phyloP scores from a whole-genome alignment of 2,113 vertebrate genomes.

The Grantiella picta region DNA sequence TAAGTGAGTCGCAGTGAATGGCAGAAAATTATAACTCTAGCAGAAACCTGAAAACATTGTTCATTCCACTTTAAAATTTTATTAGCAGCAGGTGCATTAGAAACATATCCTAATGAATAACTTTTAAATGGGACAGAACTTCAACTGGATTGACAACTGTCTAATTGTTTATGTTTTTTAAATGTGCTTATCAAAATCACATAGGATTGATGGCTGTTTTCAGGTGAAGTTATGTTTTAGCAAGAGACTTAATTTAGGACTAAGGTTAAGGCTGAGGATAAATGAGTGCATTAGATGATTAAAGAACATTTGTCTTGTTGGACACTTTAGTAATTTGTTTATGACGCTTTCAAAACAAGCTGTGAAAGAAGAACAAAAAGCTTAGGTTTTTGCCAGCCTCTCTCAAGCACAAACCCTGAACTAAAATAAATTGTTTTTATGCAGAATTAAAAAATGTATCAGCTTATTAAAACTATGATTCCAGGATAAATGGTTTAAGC shows the following conservation, averaged over 20 bases:
- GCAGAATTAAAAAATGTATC: constrained; percentile 41
- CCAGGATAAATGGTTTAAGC: constrained; percentile 13
- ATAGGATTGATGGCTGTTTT: constrained; percentile 83
- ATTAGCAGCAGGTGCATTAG: constrained; percentile 41
- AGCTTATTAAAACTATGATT: constrained; percentile 23
- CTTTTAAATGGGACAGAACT: constrained; percentile 66
- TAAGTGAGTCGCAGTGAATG: background rate
- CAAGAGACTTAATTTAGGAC: constrained; percentile 85
- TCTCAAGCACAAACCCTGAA: constrained; percentile 48
- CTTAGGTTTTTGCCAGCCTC: constrained; percentile 48
- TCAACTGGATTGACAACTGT: constrained; percentile 76
- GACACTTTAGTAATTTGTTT: constrained; percentile 81
- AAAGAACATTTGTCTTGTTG: constrained; percentile 88
- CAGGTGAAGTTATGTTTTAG: constrained; percentile 82
- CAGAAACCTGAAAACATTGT: constrained; percentile 13
- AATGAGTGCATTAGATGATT: constrained; percentile 91
- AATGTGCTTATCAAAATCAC: constrained; percentile 76
- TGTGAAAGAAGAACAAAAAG: constrained; percentile 62
- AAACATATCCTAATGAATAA: constrained; percentile 55
- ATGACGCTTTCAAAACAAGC: constrained; percentile 76
- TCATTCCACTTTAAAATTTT: constrained; percentile 60
- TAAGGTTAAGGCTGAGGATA: constrained; percentile 84
- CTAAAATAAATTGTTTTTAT: constrained; percentile 42
- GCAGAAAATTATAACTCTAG: constrained; percentile 2
- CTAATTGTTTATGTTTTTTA: constrained; percentile 77